Conservation (phyloP, 2,888 invertebrate genomes). For the Altica lythri region DNA sequence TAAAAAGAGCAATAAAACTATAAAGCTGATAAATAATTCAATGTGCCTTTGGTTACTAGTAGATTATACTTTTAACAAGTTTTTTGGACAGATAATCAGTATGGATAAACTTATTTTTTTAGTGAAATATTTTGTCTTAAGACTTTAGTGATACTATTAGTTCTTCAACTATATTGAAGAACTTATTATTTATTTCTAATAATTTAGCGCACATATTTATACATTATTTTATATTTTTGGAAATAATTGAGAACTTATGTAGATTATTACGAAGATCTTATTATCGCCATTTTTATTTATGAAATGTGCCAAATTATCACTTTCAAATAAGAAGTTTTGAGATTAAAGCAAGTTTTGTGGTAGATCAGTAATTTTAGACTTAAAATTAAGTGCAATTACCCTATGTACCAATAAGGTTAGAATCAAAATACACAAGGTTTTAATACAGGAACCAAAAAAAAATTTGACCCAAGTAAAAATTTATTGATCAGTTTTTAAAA, state of each 20-base stretch:
- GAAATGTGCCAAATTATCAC: slow-evolving; percentile 47
- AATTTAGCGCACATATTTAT: neutral
- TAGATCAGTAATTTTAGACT: slow-evolving; percentile 39
- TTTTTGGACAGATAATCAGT: slow-evolving; percentile 12
- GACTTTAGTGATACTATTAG: neutral
- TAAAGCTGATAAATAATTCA: no score
- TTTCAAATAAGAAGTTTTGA: no score
- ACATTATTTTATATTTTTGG: neutral
- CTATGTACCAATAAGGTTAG: slow-evolving; percentile 45
- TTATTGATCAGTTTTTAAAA: no score
- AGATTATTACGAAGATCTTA: slow-evolving; percentile 26
- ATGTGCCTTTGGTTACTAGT: slow-evolving; percentile 35
- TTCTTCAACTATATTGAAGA: no score
- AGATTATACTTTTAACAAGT: slow-evolving; percentile 21
- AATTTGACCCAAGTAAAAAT: neutral
- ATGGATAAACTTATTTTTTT: slow-evolving; percentile 8
- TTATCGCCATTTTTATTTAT: slow-evolving; percentile 17
- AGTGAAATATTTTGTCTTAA: slow-evolving; percentile 6
- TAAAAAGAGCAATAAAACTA: no score
- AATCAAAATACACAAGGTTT: slow-evolving; percentile 38
- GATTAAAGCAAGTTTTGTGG: slow-evolving; percentile 37
- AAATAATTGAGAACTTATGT: slow-evolving; percentile 14
- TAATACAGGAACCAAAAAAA: neutral
- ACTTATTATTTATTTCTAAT: neutral
- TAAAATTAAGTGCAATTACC: slow-evolving; percentile 49